Evolutionary conservation across 2,113 vertebrate species (phyloP), one percentile per base, ranked within the genome.

Genomic region (Pluvianellus socialis): DNA sequence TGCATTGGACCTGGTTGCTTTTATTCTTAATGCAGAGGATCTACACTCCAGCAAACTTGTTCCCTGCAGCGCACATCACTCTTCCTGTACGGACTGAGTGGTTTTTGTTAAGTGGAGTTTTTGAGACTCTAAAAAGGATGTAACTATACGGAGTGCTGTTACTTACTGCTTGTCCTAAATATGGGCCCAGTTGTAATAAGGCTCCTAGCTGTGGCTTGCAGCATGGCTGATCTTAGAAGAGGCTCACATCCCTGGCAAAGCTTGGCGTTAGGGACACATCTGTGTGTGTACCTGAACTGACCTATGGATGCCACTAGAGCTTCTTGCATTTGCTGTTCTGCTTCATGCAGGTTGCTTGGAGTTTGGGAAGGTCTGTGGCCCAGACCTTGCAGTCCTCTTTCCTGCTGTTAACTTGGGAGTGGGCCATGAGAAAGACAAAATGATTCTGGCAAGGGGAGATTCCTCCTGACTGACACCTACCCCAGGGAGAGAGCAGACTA

Each of bases 341-440:
- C 70, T 85, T 85, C 9, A 0, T 71, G 12, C 33, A 74, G 47
- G 24, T 87, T 85, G 38, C 70, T 52, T 82, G 66, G 67, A 50
- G 55, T 49, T 79, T 66, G 45, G 44, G 44, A 79, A 75, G 66
- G 44, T 62, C 61, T 87, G 73, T 56, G 56, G 84, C n/a, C 73
- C 65, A 49, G 74, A 40, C 74, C 49, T 53, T 45, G 49, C 49
- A 26, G n/a, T 67, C 63, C 15, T 86, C 82, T 91, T 80, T 88
- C 88, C 63, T 0, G 14, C 72, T 96, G 94, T 80, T 83, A 90
- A 62, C 35, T 79, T 96, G 91, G 82, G 49, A 94, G 79, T 0
- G 0, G 35, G 71, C 66, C 62, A 83, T 28, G 58, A 75, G 72
- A 65, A 94, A 93, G 94, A 93, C 40, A 92, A 93, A 93, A 95